Evolutionary conservation across 1,140 invertebrate genomes (phyloP).

Genomic region (Melitaea cinxia): DNA sequence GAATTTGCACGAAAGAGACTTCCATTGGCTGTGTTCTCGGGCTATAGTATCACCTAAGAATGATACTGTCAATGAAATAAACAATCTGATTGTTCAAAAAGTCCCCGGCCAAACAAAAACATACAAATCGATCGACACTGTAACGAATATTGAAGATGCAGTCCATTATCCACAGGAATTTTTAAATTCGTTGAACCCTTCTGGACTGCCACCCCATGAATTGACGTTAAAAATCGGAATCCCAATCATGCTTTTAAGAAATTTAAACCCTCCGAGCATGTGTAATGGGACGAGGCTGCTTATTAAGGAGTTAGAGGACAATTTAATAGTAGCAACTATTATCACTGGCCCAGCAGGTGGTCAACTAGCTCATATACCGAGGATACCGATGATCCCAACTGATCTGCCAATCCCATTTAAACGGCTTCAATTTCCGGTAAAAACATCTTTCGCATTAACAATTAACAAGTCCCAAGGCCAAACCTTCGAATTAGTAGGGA

Average conservation of each 20-base stretch:
- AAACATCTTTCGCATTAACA: too few species aligned
- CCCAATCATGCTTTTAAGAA: neutral
- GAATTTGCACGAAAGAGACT: too few species aligned
- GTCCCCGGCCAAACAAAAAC: too few species aligned
- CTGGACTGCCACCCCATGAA: neutral
- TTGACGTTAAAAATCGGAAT: neutral
- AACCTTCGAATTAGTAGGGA: too few species aligned
- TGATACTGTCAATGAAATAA: too few species aligned
- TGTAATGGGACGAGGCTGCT: neutral
- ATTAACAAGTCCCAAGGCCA: neutral
- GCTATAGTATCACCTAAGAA: too few species aligned
- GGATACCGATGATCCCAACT: too few species aligned
- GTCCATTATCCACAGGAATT: neutral
- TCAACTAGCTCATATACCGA: neutral
- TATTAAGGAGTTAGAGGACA: neutral
- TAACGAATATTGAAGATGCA: neutral
- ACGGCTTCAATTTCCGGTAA: too few species aligned
- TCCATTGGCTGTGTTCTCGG: too few species aligned
- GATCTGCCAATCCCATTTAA: too few species aligned
- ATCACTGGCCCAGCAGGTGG: neutral
- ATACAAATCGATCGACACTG: constrained; percentile 3
- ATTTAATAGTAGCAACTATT: neutral
- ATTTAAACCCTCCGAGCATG: too few species aligned
- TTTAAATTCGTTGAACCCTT: neutral
- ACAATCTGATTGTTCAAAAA: too few species aligned